Conservation (phyloP, 92 coral and sea anemone species). For the Epizoanthus fatuus region DNA sequence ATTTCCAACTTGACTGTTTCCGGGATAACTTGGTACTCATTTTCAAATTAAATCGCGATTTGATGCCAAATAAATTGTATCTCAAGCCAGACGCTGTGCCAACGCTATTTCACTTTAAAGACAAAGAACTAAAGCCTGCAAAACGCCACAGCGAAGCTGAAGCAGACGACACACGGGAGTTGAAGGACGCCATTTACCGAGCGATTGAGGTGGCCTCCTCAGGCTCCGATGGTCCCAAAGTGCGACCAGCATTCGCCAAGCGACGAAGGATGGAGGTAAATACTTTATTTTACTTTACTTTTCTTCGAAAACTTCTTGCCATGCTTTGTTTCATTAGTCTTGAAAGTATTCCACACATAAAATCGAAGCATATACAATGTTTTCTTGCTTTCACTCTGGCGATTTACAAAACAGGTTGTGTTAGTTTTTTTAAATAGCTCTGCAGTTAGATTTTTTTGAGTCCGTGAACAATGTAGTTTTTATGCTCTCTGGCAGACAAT, state of each 20-base stretch:
- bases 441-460: too few species aligned
- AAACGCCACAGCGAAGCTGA: constrained; percentile 1
- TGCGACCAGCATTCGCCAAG: constrained; percentile 8
- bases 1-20: constrained; percentile 14
- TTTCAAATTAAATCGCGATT: constrained; percentile 16
- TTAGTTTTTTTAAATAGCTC: too few species aligned
- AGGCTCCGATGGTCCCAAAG: not conserved
- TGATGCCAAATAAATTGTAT: constrained; percentile 7
- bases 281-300: too few species aligned
- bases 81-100: constrained; percentile 14
- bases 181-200: constrained; percentile 7
- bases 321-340: too few species aligned
- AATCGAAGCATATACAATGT: too few species aligned
- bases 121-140: not conserved
- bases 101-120: constrained; percentile 10
- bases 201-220: constrained; percentile 6
- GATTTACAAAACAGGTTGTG: too few species aligned
- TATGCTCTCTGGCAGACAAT: too few species aligned
- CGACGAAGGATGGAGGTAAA: constrained; percentile 19
- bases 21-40: not conserved
- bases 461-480: too few species aligned
- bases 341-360: too few species aligned
- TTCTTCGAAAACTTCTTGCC: too few species aligned
- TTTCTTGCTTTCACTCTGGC: too few species aligned
- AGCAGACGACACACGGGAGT: not conserved